These are phyloP conservation scores for Lepidocolaptes lacrymiger DNA, from an alignment of 2,797 vertebrate species.

Conservation along the genomic window DNA sequence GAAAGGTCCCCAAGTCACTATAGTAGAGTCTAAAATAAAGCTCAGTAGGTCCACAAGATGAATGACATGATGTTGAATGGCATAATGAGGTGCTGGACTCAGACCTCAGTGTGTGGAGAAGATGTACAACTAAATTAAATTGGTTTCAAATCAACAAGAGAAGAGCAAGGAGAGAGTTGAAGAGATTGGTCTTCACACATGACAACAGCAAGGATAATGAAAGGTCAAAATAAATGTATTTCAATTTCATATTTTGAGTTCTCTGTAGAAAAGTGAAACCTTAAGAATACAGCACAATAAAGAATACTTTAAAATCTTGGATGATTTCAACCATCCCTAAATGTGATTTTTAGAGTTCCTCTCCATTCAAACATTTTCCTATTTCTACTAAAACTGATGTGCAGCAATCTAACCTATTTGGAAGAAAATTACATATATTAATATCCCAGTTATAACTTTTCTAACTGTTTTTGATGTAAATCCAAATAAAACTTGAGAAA, in stretches of 20 bases:
- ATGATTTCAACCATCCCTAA: not conserved
- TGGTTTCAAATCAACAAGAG: not conserved
- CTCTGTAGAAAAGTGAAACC: not conserved
- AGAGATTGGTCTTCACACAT: not conserved
- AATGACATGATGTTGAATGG: not conserved
- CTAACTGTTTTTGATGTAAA: slow-evolving; percentile 5
- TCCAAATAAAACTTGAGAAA: slow-evolving; percentile 31
- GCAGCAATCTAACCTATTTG: not conserved
- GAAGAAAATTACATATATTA: not conserved
- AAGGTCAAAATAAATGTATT: not conserved
- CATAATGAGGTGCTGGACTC: not conserved
- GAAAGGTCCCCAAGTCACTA: not conserved
- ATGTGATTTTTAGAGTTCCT: not conserved
- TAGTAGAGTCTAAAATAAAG: not conserved
- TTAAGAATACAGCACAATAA: not conserved
- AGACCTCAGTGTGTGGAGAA: not conserved
- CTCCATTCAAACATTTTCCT: not conserved
- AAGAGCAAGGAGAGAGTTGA: not conserved
- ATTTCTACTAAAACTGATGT: not conserved
- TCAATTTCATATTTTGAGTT: not conserved
- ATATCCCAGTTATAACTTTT: not conserved
- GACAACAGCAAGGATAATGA: not conserved
- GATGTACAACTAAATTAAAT: not conserved
- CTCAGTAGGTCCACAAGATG: not conserved
- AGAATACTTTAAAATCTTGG: not conserved